phyloP scores from a whole-genome alignment of 1,140 invertebrate species.

The Drosophila rhopaloa region DNA sequence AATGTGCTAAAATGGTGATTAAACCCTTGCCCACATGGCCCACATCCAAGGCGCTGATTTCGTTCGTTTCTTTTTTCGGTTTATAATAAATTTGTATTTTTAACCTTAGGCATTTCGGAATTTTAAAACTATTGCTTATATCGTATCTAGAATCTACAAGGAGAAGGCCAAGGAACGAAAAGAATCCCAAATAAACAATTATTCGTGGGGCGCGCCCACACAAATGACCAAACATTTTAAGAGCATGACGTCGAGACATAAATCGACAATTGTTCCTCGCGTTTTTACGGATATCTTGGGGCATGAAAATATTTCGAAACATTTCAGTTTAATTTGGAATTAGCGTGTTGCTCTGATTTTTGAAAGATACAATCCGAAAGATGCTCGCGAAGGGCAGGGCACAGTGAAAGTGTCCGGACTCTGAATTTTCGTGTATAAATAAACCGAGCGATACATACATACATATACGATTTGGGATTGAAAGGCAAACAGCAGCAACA shows the following conservation, averaged over 20 bases:
- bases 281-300: slow-evolving; percentile 12
- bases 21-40: slow-evolving; percentile 11
- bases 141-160: not conserved
- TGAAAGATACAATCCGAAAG: slow-evolving; percentile 5
- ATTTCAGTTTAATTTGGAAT: slow-evolving; percentile 19
- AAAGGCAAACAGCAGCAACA: not conserved
- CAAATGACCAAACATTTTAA: slow-evolving; percentile 1
- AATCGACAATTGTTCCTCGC: slow-evolving; percentile 12
- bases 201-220: slow-evolving; percentile 15
- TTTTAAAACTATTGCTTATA: too few species aligned
- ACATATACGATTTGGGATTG: not conserved
- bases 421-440: slow-evolving; percentile 15
- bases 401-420: slow-evolving; percentile 13
- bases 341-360: slow-evolving; percentile 23
- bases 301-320: slow-evolving; percentile 5
- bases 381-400: slow-evolving; percentile 1
- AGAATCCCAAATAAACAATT: slow-evolving; percentile 22
- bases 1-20: slow-evolving; percentile 19
- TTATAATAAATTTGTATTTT: slow-evolving; percentile 14
- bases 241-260: slow-evolving; percentile 12
- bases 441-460: not conserved
- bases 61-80: not conserved
- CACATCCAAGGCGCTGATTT: slow-evolving; percentile 7
- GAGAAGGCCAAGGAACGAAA: not conserved
- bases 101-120: not conserved